Conservation (phyloP, 1,140 invertebrate genomes). For the Rhyacophila brunnea region DNA sequence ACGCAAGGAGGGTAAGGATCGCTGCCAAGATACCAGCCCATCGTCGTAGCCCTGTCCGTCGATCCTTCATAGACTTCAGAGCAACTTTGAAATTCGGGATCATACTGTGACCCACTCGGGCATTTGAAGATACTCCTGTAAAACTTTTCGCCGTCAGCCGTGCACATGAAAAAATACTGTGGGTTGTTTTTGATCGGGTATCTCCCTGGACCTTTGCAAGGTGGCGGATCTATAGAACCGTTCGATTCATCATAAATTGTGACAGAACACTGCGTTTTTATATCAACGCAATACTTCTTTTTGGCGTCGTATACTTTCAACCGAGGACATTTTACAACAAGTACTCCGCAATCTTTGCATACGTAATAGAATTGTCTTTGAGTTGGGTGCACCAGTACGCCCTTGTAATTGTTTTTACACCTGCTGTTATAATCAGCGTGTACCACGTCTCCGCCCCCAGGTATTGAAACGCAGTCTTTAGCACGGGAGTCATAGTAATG, state of each 20-base stretch:
- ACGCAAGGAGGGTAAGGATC: conserved; percentile 43
- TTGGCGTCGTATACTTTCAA: conserved; percentile 35
- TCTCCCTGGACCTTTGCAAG: conserved; percentile 37
- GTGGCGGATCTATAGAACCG: conserved; percentile 19
- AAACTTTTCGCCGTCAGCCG: conserved; percentile 31
- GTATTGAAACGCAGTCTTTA: conserved; percentile 37
- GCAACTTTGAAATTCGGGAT: conserved; percentile 38
- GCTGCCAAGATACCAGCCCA: conserved; percentile 19
- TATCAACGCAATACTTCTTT: conserved; percentile 19
- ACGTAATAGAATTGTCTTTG: conserved; percentile 45
- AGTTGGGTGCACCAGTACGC: conserved; percentile 43
- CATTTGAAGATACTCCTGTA: conserved; percentile 39
- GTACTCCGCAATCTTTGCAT: conserved; percentile 41
- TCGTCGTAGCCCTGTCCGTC: conserved; percentile 34
- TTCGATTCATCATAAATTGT: conserved; percentile 24
- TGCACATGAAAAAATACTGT: conserved; percentile 43
- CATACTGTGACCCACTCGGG: conserved; percentile 39
- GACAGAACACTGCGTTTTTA: conserved; percentile 15
- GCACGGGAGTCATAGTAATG: conserved; percentile 31
- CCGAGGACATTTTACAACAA: conserved; percentile 43
- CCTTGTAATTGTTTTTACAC: conserved; percentile 41
- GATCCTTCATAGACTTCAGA: conserved; percentile 33
- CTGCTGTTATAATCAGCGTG: conserved; percentile 40
- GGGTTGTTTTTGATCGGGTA: conserved; percentile 40
- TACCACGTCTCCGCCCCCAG: conserved; percentile 43